These are phyloP conservation scores for Merops nubicus DNA, from an alignment of 2,113 vertebrate genomes.

Conservation along the genomic window DNA sequence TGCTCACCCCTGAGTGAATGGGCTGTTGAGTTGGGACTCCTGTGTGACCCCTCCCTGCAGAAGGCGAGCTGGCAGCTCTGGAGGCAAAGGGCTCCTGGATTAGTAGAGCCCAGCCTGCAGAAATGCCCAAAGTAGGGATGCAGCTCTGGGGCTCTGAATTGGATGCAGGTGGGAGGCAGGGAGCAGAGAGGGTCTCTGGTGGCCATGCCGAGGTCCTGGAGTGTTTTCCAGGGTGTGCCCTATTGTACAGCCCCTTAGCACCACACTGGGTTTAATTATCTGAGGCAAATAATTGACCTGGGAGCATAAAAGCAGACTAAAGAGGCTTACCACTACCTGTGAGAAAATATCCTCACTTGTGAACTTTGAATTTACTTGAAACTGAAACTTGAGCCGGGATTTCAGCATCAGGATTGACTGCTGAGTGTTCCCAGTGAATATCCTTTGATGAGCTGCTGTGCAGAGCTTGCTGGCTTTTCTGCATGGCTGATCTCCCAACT, in stretches of 20 bases:
- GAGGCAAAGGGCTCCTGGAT: neutral
- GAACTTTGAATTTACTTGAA: slow-evolving; percentile 45
- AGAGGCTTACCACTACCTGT: slow-evolving; percentile 46
- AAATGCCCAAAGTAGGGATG: neutral
- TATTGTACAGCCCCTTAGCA: neutral
- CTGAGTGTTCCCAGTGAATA: slow-evolving; percentile 4
- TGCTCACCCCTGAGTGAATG: neutral
- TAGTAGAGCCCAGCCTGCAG: neutral
- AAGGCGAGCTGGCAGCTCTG: neutral
- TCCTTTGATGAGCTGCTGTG: slow-evolving; percentile 30
- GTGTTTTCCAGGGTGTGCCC: neutral
- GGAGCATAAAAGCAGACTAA: neutral
- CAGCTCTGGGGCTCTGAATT: neutral
- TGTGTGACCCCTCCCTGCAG: accelerated
- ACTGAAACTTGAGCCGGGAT: slow-evolving; percentile 45
- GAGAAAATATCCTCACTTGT: slow-evolving; percentile 36
- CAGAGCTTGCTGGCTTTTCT: neutral
- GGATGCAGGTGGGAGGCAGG: neutral
- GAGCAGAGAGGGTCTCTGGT: neutral
- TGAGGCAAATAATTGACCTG: neutral
- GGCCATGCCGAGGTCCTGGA: neutral
- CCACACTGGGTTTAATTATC: slow-evolving; percentile 17
- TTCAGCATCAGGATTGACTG: slow-evolving; percentile 26
- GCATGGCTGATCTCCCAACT: slow-evolving; percentile 12
- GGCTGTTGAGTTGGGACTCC: accelerated